Percentiles rank a stretch among this genome's conserved stretches.
These are phyloP conservation scores for Brachionus calyciflorus DNA, from an alignment of 1,140 invertebrate species.

Conservation along the genomic window DNA sequence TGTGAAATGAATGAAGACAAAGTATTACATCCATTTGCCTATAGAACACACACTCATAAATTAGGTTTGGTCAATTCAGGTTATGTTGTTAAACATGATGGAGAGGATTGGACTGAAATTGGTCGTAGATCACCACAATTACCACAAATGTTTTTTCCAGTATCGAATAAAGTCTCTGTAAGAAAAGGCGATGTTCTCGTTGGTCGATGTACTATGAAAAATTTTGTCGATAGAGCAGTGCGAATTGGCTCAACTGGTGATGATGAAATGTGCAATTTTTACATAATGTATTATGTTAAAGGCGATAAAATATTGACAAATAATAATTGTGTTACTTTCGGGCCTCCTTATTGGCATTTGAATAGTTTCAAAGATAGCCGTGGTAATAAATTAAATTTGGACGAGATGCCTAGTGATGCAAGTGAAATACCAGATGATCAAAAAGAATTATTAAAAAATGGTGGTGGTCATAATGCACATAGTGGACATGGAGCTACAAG, in stretches of 20 bases:
- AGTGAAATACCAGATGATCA: conserved; percentile 23
- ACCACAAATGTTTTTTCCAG: conserved; percentile 54
- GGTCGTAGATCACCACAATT: conserved; percentile 57
- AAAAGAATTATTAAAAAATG: conserved; percentile 6
- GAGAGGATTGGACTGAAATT: conserved; percentile 57
- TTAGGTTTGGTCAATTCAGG: conserved; percentile 55
- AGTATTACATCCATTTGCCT: conserved; percentile 57
- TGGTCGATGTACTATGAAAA: conserved; percentile 48
- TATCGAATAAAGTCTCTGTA: conserved; percentile 10
- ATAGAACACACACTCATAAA: conserved; percentile 58
- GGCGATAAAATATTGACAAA: conserved; percentile 27
- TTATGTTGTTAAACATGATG: conserved; percentile 55
- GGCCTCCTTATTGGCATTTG: conserved; percentile 45
- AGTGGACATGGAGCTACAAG: too few species aligned
- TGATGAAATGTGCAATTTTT: conserved; percentile 48
- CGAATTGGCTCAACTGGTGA: conserved; percentile 46
- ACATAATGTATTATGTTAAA: conserved; percentile 43
- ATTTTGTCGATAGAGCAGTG: conserved; percentile 5
- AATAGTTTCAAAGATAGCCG: conserved; percentile 20
- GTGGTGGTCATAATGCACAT: background rate
- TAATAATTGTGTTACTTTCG: conserved; percentile 4
- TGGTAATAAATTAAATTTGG: background rate
- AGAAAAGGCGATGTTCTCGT: conserved; percentile 47
- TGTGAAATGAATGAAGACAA: conserved; percentile 52
- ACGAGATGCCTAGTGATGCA: conserved; percentile 23